Evolutionary conservation across 1,140 invertebrate genomes (phyloP).

Genomic region (Zaprionus tsacasi): DNA sequence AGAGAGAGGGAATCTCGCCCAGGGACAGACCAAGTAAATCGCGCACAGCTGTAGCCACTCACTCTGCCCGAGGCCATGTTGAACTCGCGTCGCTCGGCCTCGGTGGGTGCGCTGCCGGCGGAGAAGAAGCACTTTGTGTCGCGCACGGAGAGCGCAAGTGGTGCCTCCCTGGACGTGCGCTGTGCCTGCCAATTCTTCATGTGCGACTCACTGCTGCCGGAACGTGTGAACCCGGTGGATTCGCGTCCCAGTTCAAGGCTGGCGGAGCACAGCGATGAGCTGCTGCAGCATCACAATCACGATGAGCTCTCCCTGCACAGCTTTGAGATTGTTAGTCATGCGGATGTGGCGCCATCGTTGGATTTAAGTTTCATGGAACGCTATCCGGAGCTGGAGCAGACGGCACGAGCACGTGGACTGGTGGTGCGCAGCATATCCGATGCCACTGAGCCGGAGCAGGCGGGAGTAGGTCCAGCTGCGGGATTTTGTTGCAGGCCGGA

Average conservation of each 20-base stretch:
- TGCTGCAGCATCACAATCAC: slow-evolving; percentile 20
- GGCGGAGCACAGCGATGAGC: slow-evolving; percentile 80
- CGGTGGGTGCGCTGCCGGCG: slow-evolving; percentile 87
- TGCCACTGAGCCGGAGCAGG: slow-evolving; percentile 64
- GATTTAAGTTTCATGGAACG: slow-evolving; percentile 77
- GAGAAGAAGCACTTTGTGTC: slow-evolving; percentile 86
- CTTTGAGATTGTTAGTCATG: slow-evolving; percentile 70
- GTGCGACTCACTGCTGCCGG: slow-evolving; percentile 90
- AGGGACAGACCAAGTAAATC: slow-evolving; percentile 64
- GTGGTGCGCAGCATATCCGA: slow-evolving; percentile 79
- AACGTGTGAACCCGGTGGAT: slow-evolving; percentile 88
- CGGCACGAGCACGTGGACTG: slow-evolving; percentile 66
- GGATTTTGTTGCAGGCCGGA: slow-evolving; percentile 48
- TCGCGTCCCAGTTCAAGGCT: slow-evolving; percentile 85
- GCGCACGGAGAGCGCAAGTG: slow-evolving; percentile 87
- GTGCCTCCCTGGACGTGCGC: slow-evolving; percentile 90
- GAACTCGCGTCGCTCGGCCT: slow-evolving; percentile 85
- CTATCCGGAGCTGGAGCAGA: slow-evolving; percentile 78
- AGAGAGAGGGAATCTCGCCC: slow-evolving; percentile 42
- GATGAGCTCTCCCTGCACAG: slow-evolving; percentile 69
- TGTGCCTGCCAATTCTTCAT: slow-evolving; percentile 94
- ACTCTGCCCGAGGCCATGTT: slow-evolving; percentile 41
- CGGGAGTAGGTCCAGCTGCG: slow-evolving; percentile 4
- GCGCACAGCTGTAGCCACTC: slow-evolving; percentile 39
- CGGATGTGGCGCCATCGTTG: slow-evolving; percentile 69